Conservation (phyloP, 2,888 invertebrate species). For the Cistogaster globosa region DNA sequence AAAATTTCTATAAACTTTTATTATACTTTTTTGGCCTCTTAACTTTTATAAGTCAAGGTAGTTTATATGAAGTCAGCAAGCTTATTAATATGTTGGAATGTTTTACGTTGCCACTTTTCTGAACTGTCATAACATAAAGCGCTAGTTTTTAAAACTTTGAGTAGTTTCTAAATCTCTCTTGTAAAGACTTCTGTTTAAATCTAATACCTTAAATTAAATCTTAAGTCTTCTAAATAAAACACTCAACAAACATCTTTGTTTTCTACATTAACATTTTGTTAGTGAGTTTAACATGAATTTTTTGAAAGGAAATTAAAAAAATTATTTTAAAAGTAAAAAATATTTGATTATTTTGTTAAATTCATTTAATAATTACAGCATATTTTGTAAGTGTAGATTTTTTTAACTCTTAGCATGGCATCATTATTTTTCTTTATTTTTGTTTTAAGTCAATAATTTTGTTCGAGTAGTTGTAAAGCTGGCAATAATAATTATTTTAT, state of each 20-base stretch:
- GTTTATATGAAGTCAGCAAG: too few species aligned
- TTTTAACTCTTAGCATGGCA: constrained; percentile 53
- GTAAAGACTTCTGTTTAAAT: too few species aligned
- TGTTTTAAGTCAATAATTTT: not conserved
- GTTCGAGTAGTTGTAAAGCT: constrained; percentile 31
- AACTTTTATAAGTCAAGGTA: too few species aligned
- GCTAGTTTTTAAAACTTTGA: too few species aligned
- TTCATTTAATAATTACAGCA: constrained; percentile 56
- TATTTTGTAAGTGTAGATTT: constrained; percentile 52
- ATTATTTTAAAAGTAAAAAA: not conserved
- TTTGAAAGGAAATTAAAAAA: not conserved
- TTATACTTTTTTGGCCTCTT: too few species aligned
- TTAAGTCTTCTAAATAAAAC: too few species aligned
- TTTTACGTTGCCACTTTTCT: too few species aligned
- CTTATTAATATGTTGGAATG: too few species aligned
- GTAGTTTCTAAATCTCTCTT: too few species aligned
- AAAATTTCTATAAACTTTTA: too few species aligned
- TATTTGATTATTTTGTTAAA: constrained; percentile 33
- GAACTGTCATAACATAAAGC: too few species aligned
- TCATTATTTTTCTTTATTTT: constrained; percentile 41
- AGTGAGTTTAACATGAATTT: constrained; percentile 26
- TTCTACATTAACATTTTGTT: not conserved
- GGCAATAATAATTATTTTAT: constrained; percentile 30
- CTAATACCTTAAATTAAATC: too few species aligned
- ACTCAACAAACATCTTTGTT: constrained; percentile 21